Conservation (phyloP, 2,888 invertebrate genomes). For the Apodemia hepburni region DNA sequence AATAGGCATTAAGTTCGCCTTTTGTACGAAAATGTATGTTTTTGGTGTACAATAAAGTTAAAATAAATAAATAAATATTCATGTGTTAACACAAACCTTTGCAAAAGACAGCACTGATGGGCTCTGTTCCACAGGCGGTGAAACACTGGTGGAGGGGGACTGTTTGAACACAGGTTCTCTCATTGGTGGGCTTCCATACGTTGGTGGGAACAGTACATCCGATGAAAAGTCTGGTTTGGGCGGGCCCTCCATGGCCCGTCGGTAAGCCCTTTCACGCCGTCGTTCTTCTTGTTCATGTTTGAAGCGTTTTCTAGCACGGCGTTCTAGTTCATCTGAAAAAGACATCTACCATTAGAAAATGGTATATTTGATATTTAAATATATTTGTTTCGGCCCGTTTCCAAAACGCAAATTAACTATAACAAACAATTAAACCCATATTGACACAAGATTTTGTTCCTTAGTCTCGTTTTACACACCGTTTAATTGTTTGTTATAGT, state of each 20-base stretch:
- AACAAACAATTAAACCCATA: too few species aligned
- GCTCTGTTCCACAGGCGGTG: conserved; percentile 27
- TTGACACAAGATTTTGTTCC: too few species aligned
- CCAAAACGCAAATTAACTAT: too few species aligned
- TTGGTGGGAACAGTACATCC: conserved; percentile 37
- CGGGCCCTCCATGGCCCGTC: conserved; percentile 85
- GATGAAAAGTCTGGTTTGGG: conserved; percentile 60
- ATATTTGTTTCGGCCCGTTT: too few species aligned
- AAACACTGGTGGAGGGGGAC: conserved; percentile 27
- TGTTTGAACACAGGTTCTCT: conserved; percentile 24
- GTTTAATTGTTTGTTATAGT: too few species aligned
- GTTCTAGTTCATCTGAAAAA: conserved; percentile 85
- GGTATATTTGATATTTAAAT: too few species aligned
- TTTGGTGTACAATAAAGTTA: too few species aligned
- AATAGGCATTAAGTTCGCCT: too few species aligned
- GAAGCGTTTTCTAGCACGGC: conserved; percentile 84
- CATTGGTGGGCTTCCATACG: conserved; percentile 41
- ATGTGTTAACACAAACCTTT: conserved; percentile 44
- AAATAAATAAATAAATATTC: too few species aligned
- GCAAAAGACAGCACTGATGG: conserved; percentile 66
- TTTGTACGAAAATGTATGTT: too few species aligned
- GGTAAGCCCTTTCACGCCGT: conserved; percentile 88
- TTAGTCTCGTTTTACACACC: too few species aligned
- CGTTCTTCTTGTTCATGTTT: conserved; percentile 88
- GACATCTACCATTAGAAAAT: background rate